phyloP scores from a whole-genome alignment of 1,140 invertebrate species.

The Caerostris darwini region DNA sequence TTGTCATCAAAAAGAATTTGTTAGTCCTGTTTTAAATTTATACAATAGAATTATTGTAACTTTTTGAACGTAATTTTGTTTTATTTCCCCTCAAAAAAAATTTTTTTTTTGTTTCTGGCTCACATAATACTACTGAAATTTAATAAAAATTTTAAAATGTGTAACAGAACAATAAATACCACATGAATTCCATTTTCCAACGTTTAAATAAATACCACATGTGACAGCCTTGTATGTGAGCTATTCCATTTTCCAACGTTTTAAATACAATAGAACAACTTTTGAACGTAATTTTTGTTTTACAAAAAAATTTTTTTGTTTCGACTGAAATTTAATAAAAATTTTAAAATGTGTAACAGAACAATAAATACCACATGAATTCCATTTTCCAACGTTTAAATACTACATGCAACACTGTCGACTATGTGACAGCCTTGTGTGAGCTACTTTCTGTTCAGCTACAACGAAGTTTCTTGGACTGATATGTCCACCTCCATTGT shows the following conservation, averaged over 20 bases:
- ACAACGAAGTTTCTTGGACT: slow-evolving; percentile 46
- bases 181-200: not conserved
- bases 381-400: not conserved
- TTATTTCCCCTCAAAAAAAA: not conserved
- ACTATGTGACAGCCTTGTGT: slow-evolving; percentile 61
- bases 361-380: slow-evolving; percentile 30
- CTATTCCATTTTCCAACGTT: slow-evolving; percentile 52
- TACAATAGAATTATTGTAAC: not conserved
- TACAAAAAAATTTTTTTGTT: not conserved
- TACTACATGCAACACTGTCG: not conserved
- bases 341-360: not conserved
- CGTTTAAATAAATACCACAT: not conserved
- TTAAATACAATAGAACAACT: not conserved
- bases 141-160: no score
- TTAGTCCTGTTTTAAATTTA: slow-evolving; percentile 45
- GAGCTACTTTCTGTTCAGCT: slow-evolving; percentile 56
- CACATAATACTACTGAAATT: not conserved
- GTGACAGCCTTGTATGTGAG: slow-evolving; percentile 57
- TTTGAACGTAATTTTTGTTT: no score
- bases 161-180: not conserved
- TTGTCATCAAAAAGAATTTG: slow-evolving; percentile 25
- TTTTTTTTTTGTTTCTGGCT: not conserved
- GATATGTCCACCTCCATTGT: slow-evolving; percentile 52
- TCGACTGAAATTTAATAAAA: not conserved
- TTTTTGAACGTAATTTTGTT: no score